Evolutionary conservation across 2,113 vertebrate genomes (phyloP), one percentile per base, ranked within the genome.

Genomic region (Sinocyclocheilus anophthalmus): DNA sequence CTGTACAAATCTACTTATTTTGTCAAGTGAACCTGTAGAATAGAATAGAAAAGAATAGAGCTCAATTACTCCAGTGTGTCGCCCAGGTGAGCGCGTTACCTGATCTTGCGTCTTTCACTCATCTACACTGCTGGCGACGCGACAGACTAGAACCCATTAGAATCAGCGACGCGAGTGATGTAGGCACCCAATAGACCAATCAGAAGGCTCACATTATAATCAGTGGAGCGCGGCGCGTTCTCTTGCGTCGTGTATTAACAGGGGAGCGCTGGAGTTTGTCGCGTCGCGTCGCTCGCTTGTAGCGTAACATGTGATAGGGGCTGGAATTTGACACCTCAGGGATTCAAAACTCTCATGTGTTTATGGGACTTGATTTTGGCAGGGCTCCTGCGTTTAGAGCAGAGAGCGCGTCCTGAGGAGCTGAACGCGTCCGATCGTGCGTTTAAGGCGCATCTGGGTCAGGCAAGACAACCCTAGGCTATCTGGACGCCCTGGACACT

Each of bases 321-420:
- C 79, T 85, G 82, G 81, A 89, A 91, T 83, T 86, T 85, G 87
- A 91, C 83, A 86, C 89, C 73, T 45, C 69, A 57, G 65, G 65
- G 67, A 24, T 80, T 88, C 72, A 39, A 81, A 77, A 77, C 82
- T 69, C 87, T 85, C 70, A 83, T 86, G 90, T 85, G 88, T 72
- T 78, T 53, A 37, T 84, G 81, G 73, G 53, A 76, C 80, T 65
- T 83, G 39, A 72, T 73, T 50, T 88, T 70, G 37, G 77, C 78
- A 26, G 86, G 83, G 87, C 89, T 82, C 88, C 84, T 84, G 83
- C 76, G 57, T 78, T 55, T 70, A 75, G 57, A 59, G 73, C 9
- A 18, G n/a, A 76, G 73, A 24, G 26, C 30, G 30, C 30, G 61
- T 67, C 79, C 8, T 2, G 42, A 39, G 45, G 81, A 53, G 8